These are phyloP conservation scores for Cathartes aura DNA, from an alignment of 2,113 vertebrate genomes.

Conservation along the genomic window DNA sequence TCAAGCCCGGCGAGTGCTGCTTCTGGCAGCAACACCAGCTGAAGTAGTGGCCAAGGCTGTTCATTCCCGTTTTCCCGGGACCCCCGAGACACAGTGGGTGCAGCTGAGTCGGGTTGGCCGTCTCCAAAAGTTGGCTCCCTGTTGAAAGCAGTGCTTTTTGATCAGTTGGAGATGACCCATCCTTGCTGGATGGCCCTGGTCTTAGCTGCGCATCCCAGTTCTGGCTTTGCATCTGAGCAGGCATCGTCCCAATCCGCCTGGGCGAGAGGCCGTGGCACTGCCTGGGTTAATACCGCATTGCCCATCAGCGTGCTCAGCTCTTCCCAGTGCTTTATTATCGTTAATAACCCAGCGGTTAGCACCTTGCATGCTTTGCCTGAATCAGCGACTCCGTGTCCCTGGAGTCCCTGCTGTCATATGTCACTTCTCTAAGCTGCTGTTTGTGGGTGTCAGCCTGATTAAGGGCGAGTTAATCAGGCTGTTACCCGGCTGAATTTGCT, in stretches of 20 bases:
- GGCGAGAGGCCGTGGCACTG: rapidly evolving
- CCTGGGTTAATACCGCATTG: not conserved
- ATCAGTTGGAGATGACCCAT: rapidly evolving
- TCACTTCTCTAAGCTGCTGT: not conserved
- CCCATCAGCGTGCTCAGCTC: not conserved
- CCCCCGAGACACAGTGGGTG: rapidly evolving
- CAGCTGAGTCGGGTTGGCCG: not conserved
- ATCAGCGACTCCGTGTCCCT: not conserved
- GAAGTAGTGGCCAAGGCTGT: not conserved
- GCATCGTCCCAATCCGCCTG: rapidly evolving
- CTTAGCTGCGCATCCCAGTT: not conserved
- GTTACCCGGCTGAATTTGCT: not conserved
- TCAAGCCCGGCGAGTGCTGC: no score
- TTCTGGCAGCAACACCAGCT: not conserved
- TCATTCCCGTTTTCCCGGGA: not conserved
- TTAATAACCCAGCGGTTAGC: not conserved
- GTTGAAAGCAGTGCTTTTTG: not conserved
- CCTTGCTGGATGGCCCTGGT: not conserved
- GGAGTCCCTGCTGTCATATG: not conserved
- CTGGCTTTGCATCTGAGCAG: not conserved
- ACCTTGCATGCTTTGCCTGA: not conserved
- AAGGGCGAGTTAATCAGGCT: not conserved
- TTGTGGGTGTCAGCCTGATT: not conserved
- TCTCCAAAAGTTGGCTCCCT: not conserved
- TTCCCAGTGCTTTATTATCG: not conserved